phyloP scores from a whole-genome alignment of 2,888 invertebrate species.

The Cordilura impudica region DNA sequence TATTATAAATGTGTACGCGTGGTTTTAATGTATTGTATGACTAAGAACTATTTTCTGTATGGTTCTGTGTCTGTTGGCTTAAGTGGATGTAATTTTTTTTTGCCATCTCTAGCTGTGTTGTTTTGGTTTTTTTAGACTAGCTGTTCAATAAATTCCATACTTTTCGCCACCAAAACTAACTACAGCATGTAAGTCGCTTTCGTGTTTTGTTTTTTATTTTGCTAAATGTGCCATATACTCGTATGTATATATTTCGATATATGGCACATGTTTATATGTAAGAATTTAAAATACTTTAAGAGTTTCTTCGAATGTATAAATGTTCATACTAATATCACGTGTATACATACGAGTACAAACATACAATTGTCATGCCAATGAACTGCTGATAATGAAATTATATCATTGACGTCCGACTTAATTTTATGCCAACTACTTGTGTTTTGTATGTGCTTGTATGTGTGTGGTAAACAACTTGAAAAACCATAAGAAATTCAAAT shows the following conservation, averaged over 20 bases:
- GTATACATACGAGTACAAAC: background rate
- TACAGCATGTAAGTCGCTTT: background rate
- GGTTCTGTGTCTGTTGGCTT: background rate
- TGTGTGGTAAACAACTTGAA: too few relatives aligned
- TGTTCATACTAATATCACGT: background rate
- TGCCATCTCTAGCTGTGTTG: background rate
- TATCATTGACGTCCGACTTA: constrained; percentile 68
- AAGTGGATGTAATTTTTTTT: background rate
- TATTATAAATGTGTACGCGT: constrained; percentile 7
- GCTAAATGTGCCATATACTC: background rate
- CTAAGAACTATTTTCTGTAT: background rate
- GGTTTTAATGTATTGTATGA: background rate
- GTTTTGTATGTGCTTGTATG: background rate
- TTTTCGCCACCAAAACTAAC: constrained; percentile 10
- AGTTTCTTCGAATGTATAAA: background rate
- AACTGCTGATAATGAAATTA: constrained; percentile 74
- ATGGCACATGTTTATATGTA: background rate
- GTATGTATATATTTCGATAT: constrained; percentile 1
- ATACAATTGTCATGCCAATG: constrained; percentile 57
- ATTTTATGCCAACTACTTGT: constrained; percentile 34
- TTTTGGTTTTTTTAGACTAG: constrained; percentile 1
- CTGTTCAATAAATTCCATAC: constrained; percentile 52
- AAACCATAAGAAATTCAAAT: too few relatives aligned
- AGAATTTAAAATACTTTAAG: background rate
- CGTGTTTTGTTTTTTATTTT: background rate